Conservation (phyloP, 1,140 invertebrate genomes). For the Gryon sp. region DNA sequence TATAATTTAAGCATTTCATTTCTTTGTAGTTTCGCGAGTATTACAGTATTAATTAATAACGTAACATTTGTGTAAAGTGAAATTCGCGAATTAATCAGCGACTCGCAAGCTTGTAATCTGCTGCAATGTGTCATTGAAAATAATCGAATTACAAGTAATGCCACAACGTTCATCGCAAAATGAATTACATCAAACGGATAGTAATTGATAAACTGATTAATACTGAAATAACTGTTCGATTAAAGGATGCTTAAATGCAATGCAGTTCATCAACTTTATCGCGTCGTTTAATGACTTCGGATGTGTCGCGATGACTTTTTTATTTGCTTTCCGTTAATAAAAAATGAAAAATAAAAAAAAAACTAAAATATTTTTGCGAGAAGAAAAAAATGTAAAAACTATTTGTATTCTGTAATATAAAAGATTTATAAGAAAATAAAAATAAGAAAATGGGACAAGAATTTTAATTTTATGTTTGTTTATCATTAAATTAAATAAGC, state of each 20-base stretch:
- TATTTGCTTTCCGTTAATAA: too few relatives aligned
- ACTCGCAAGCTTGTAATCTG: constrained; percentile 21
- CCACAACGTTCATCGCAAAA: constrained; percentile 1
- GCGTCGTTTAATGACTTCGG: background rate
- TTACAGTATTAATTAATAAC: constrained; percentile 26
- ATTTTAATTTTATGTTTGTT: background rate
- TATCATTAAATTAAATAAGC: constrained; percentile 12
- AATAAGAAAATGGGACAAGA: too few relatives aligned
- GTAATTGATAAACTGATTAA: constrained; percentile 41
- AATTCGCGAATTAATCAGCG: constrained; percentile 27
- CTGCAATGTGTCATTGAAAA: constrained; percentile 39
- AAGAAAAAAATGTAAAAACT: too few relatives aligned
- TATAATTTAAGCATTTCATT: too few relatives aligned
- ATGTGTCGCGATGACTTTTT: background rate
- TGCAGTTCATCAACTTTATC: background rate
- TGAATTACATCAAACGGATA: constrained; percentile 42
- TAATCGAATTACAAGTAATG: constrained; percentile 27
- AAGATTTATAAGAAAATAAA: too few relatives aligned
- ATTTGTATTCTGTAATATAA: too few relatives aligned
- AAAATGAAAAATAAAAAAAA: background rate
- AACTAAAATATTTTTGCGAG: background rate
- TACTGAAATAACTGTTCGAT: constrained; percentile 23
- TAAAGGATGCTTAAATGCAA: background rate
- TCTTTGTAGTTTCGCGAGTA: too few relatives aligned
- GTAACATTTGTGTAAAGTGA: constrained; percentile 14